A percentile compares a stretch with the other conserved stretches of the same genome.
Evolutionary conservation across 2,797 vertebrate species (phyloP).

Genomic region (Liasis olivaceus): DNA sequence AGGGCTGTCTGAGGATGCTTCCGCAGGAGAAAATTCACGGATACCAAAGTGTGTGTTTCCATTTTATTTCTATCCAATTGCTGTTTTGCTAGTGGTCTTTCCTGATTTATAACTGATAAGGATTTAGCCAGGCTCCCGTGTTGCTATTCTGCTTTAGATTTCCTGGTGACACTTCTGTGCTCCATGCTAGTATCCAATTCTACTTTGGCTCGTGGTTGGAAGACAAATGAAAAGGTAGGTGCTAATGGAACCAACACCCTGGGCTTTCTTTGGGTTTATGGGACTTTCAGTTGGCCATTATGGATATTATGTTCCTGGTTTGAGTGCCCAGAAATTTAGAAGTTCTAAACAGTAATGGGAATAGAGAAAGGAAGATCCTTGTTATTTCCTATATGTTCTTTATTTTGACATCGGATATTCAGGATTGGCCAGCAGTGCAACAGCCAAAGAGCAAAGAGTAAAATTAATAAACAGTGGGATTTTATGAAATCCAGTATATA

Average conservation of each 20-base stretch:
- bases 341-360: not conserved
- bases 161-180: not conserved
- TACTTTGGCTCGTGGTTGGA: conserved; percentile 58
- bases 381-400: not conserved
- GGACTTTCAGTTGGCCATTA: not conserved
- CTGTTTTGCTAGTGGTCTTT: not conserved
- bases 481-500: not conserved
- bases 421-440: too few relatives aligned
- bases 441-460: not conserved
- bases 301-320: not conserved
- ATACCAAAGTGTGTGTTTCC: conserved; percentile 4
- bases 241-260: not conserved
- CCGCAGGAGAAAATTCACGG: conserved; percentile 31
- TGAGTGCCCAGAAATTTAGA: not conserved
- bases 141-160: not conserved
- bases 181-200: conserved; percentile 54
- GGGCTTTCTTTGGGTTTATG: not conserved
- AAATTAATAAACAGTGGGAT: not conserved
- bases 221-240: conserved; percentile 68
- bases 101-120: not conserved
- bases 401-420: not conserved
- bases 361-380: not conserved
- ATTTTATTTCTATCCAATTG: conserved; percentile 27
- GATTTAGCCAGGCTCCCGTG: not conserved
- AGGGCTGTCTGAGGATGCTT: conserved; percentile 32